Evolutionary conservation across 2,888 invertebrate species (phyloP).

Genomic region (Pyrochroa serraticornis): DNA sequence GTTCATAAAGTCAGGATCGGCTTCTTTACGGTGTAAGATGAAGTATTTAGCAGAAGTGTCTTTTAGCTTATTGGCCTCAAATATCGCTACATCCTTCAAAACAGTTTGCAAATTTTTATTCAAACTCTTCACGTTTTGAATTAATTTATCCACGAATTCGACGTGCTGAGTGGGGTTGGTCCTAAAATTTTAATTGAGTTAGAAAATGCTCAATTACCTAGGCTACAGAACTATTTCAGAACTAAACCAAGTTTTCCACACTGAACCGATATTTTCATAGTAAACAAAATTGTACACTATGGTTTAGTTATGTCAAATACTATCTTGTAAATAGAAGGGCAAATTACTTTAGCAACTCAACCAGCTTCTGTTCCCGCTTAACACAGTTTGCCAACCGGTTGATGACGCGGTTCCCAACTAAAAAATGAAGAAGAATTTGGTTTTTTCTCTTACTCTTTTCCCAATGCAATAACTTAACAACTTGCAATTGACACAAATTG

Average conservation of each 20-base stretch:
- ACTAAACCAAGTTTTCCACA: no score
- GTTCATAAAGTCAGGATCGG: slow-evolving; percentile 78
- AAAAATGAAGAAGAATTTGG: slow-evolving; percentile 69
- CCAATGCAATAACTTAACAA: slow-evolving; percentile 68
- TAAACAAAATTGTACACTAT: no score
- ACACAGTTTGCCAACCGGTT: slow-evolving; percentile 67
- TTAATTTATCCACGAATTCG: slow-evolving; percentile 75
- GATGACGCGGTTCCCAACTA: slow-evolving; percentile 74
- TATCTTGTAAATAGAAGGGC: background rate
- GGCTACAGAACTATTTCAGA: no score
- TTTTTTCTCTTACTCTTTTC: slow-evolving; percentile 77
- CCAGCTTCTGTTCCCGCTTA: slow-evolving; percentile 72
- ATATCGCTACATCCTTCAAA: slow-evolving; percentile 71
- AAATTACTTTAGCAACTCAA: slow-evolving; percentile 71
- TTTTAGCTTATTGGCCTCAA: slow-evolving; percentile 70
- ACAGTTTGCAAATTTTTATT: slow-evolving; percentile 71
- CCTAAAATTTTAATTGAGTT: slow-evolving; percentile 57
- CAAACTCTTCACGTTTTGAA: slow-evolving; percentile 68
- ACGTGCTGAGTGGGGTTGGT: slow-evolving; percentile 73
- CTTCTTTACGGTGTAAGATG: slow-evolving; percentile 72
- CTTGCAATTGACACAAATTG: slow-evolving; percentile 73
- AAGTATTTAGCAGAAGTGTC: slow-evolving; percentile 62
- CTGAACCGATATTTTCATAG: no score
- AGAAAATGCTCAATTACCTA: background rate
- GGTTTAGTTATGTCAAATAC: no score